These are phyloP conservation scores for Danio choprae DNA, from an alignment of 2,797 vertebrate species.

Conservation along the genomic window DNA sequence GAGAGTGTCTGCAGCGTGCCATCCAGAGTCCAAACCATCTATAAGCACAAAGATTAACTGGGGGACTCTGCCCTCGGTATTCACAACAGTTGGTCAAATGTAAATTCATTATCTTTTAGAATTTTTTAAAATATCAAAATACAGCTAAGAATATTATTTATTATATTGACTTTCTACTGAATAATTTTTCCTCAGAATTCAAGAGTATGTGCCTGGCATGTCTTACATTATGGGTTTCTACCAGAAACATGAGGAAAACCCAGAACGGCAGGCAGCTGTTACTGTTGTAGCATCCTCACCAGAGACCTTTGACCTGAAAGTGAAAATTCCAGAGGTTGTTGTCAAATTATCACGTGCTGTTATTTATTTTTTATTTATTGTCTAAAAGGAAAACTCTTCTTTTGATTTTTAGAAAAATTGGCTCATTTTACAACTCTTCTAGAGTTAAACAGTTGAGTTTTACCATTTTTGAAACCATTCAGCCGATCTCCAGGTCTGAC, in stretches of 20 bases:
- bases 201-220: conserved; percentile 74
- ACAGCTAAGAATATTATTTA: not conserved
- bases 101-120: conserved; percentile 39
- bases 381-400: too few species aligned
- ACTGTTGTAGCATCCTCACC: conserved; percentile 65
- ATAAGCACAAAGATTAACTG: conserved; percentile 72
- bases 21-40: conserved; percentile 63
- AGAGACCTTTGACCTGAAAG: conserved; percentile 71
- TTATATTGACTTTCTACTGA: conserved; percentile 1
- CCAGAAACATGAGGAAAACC: conserved; percentile 67
- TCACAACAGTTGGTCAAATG: conserved; percentile 66
- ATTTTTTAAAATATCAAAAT: not conserved
- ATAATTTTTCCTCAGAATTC: conserved; percentile 63
- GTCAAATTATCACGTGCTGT: not conserved
- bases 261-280: conserved; percentile 69
- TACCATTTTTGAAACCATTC: too few species aligned
- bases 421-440: too few species aligned
- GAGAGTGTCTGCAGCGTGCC: conserved; percentile 57
- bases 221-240: conserved; percentile 72
- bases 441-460: too few species aligned
- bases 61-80: conserved; percentile 68
- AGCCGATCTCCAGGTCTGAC: too few species aligned
- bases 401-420: not conserved
- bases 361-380: too few species aligned
- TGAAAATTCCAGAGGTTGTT: conserved; percentile 77